Percentiles rank a stretch among this genome's conserved stretches.
Conservation (phyloP, 2,888 invertebrate species). For the Meganola albula region DNA sequence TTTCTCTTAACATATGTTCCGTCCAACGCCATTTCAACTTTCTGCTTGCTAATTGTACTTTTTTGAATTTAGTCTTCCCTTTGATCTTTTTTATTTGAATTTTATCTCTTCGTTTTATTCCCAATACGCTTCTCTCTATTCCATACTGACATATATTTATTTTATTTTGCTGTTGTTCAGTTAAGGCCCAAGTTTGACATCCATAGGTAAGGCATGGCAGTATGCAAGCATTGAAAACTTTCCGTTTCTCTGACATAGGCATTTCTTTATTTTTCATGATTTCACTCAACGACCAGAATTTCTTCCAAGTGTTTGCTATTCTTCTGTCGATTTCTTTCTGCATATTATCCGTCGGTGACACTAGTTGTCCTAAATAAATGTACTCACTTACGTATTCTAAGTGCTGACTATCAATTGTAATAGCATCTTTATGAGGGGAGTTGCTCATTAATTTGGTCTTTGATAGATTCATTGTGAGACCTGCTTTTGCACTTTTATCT, state of each 20-base stretch:
- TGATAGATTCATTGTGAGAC: constrained; percentile 10
- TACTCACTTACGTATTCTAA: constrained; percentile 18
- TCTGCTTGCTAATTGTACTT: too few relatives aligned
- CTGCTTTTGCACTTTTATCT: constrained; percentile 9
- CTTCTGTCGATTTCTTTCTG: constrained; percentile 14
- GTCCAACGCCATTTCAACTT: too few relatives aligned
- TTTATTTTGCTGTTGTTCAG: constrained; percentile 2
- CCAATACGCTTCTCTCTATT: too few relatives aligned
- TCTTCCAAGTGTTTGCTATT: constrained; percentile 13
- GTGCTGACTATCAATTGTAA: neutral
- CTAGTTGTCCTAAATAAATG: constrained; percentile 13
- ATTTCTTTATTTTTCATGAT: constrained; percentile 3
- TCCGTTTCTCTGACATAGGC: constrained; percentile 2
- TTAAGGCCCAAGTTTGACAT: constrained; percentile 8
- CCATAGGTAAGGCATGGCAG: constrained; percentile 9
- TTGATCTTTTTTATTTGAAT: too few relatives aligned
- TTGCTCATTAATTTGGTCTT: constrained; percentile 16
- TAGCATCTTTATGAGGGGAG: neutral
- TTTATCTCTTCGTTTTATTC: too few relatives aligned
- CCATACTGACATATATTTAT: neutral
- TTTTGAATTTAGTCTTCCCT: too few relatives aligned
- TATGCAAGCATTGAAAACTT: constrained; percentile 6
- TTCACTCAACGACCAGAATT: constrained; percentile 9
- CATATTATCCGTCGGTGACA: constrained; percentile 12
- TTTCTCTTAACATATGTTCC: too few relatives aligned